A percentile compares a stretch with the other conserved stretches of the same genome.
Evolutionary conservation across 37 sponge, comb jelly and placozoan species (phyloP).

Genomic region (Halisarca cf. caerulea): DNA sequence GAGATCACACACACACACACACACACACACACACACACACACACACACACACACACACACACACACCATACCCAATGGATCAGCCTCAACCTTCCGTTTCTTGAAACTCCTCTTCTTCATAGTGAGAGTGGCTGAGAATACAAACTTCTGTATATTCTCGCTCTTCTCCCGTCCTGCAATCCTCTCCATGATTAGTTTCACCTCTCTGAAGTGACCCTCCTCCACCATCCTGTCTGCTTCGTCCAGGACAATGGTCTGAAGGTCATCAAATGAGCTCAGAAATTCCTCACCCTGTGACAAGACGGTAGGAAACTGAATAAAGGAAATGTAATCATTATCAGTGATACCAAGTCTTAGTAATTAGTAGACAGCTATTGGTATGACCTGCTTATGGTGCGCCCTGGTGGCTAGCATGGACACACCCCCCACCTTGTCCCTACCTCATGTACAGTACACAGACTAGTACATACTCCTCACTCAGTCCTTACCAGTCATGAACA

Average conservation of each 20-base stretch:
- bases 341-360: too few species aligned
- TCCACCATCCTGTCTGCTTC: constrained; percentile 99
- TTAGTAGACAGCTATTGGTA: too few species aligned
- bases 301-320: too few species aligned
- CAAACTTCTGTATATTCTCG: constrained; percentile 57
- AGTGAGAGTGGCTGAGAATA: constrained; percentile 97
- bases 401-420: too few species aligned
- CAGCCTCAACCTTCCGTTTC: neutral
- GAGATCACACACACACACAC: constrained; percentile 4
- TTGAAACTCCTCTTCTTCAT: constrained; percentile 51
- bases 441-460: too few species aligned
- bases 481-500: too few species aligned
- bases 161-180: neutral
- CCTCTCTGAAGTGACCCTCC: constrained; percentile 88
- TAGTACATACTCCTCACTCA: too few species aligned
- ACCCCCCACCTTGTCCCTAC: too few species aligned
- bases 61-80: too few species aligned
- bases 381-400: too few species aligned
- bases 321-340: too few species aligned
- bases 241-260: constrained; percentile 87
- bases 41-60: too few species aligned
- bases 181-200: constrained; percentile 70
- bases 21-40: constrained; percentile 2
- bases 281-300: constrained; percentile 68
- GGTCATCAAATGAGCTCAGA: constrained; percentile 29